A percentile compares a stretch with the other conserved stretches of the same genome.
These are phyloP conservation scores for Agrilus planipennis DNA, from an alignment of 1,140 invertebrate genomes.

Conservation along the genomic window DNA sequence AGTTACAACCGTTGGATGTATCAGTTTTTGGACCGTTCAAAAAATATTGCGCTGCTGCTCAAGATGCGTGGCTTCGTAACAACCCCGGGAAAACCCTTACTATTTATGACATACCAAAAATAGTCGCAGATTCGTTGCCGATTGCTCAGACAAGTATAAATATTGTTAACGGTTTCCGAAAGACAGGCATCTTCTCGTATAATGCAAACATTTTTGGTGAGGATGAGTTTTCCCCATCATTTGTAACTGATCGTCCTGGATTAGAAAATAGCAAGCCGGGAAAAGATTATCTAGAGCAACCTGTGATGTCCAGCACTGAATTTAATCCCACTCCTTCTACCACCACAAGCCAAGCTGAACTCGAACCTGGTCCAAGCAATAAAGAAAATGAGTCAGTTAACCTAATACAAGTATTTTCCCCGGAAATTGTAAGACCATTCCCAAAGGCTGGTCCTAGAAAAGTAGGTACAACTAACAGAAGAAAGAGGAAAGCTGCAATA, in stretches of 20 bases:
- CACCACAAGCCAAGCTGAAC: constrained; percentile 20
- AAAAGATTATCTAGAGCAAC: constrained; percentile 10
- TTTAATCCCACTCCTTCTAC: too few relatives aligned
- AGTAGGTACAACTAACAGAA: constrained; percentile 1
- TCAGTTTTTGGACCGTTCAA: constrained; percentile 32
- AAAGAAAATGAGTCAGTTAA: constrained; percentile 19
- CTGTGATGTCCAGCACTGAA: constrained; percentile 8
- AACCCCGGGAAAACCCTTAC: constrained; percentile 36
- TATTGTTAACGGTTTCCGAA: neutral
- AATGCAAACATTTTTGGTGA: constrained; percentile 18
- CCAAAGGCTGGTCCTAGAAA: neutral
- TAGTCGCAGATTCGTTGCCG: neutral
- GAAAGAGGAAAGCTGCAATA: constrained; percentile 12
- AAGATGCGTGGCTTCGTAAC: constrained; percentile 33
- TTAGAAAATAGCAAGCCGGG: constrained; percentile 7
- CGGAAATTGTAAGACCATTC: constrained; percentile 10
- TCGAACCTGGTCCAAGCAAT: constrained; percentile 16
- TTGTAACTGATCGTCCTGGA: constrained; percentile 30
- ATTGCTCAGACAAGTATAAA: neutral
- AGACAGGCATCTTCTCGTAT: neutral
- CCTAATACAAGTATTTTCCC: constrained; percentile 17
- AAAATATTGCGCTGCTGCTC: constrained; percentile 20
- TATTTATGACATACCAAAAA: too few relatives aligned
- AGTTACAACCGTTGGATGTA: constrained; percentile 23
- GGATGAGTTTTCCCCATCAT: constrained; percentile 28